Percentiles rank a stretch among this genome's conserved stretches.
These are phyloP conservation scores for Mesoclemmys tuberculata DNA, from an alignment of 2,113 vertebrate genomes.

Conservation along the genomic window DNA sequence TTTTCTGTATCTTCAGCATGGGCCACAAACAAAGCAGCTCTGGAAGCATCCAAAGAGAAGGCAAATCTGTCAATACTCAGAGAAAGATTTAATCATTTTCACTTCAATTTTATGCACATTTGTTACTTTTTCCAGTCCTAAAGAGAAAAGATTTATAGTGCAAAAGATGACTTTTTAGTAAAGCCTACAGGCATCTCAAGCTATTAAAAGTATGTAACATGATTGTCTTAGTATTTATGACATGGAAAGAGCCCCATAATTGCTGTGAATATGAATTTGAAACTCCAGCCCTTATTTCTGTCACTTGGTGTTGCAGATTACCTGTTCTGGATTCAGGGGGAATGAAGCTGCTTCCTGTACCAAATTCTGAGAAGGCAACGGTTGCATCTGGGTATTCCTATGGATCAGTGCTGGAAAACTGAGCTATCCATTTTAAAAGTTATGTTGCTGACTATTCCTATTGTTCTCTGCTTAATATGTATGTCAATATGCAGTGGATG, in stretches of 20 bases:
- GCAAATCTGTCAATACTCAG: constrained; percentile 49
- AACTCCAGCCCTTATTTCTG: not conserved
- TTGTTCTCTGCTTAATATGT: not conserved
- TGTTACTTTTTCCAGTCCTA: constrained; percentile 60
- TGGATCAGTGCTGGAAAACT: not conserved
- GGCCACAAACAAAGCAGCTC: constrained; percentile 19
- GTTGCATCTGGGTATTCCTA: not conserved
- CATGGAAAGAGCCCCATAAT: not conserved
- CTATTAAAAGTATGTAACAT: constrained; percentile 15
- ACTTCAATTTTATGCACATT: constrained; percentile 62
- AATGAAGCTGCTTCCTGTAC: not conserved
- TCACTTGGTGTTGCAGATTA: not conserved
- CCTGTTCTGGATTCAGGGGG: not conserved
- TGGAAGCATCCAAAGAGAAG: not conserved
- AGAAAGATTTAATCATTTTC: constrained; percentile 59
- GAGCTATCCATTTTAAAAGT: not conserved
- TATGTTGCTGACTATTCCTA: not conserved
- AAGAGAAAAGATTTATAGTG: constrained; percentile 51
- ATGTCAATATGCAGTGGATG: not conserved
- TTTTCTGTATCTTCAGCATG: constrained; percentile 54
- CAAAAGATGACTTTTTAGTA: constrained; percentile 23
- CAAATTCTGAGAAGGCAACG: constrained; percentile 11
- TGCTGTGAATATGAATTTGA: fast-evolving
- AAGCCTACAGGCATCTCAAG: constrained; percentile 29
- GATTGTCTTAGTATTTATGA: not conserved